Evolutionary conservation across 2,113 vertebrate species (phyloP).

Genomic region (Pandion haliaetus): DNA sequence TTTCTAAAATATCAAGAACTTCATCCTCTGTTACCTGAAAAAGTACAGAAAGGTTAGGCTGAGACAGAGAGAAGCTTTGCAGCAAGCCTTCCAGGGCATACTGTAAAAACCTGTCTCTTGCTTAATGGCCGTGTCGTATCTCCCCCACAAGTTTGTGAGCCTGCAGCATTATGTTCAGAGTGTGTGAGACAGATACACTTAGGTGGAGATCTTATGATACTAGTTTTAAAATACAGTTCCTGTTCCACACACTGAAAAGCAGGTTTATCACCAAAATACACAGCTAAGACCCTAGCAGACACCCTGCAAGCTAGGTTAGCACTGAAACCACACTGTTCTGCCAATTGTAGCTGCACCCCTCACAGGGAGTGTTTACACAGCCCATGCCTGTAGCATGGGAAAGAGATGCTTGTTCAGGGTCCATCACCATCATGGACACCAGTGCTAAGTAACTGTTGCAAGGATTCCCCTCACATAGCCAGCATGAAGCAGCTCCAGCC

Average conservation of each 20-base stretch:
- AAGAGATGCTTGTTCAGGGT: background rate
- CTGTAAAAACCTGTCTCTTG: background rate
- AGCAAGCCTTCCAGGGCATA: background rate
- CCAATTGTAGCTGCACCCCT: background rate
- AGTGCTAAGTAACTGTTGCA: background rate
- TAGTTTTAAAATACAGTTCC: background rate
- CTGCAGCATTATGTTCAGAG: background rate
- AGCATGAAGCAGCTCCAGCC: background rate
- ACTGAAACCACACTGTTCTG: background rate
- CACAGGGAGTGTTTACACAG: background rate
- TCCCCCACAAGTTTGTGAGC: background rate
- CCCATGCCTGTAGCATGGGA: background rate
- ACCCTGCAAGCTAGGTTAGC: background rate
- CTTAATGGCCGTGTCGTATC: background rate
- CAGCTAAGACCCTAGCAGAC: background rate
- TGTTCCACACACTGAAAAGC: background rate
- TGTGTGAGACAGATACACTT: background rate
- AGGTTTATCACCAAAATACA: background rate
- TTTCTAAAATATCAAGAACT: constrained; percentile 97
- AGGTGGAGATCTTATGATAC: background rate
- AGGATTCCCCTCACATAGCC: background rate
- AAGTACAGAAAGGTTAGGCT: background rate
- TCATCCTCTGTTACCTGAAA: constrained; percentile 95
- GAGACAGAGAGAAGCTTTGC: background rate
- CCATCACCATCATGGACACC: background rate